Percentiles rank a stretch among this genome's conserved stretches.
Conservation (phyloP, 1,140 invertebrate genomes). For the Micrasema minimum region DNA sequence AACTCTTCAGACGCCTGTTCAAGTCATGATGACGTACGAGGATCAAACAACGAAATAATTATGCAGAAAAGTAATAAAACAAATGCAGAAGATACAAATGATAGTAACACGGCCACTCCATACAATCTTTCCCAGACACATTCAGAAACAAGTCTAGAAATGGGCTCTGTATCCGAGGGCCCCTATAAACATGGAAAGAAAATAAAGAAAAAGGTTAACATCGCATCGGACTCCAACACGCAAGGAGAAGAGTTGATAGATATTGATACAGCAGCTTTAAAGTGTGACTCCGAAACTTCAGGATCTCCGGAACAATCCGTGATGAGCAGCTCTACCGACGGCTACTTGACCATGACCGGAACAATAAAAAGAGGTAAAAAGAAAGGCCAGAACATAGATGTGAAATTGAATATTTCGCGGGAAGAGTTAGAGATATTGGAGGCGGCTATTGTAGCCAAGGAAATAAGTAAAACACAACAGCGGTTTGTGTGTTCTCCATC, state of each 20-base stretch:
- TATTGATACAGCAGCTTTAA: conserved; percentile 63
- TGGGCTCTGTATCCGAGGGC: conserved; percentile 60
- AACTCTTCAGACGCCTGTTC: conserved; percentile 67
- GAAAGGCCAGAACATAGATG: conserved; percentile 78
- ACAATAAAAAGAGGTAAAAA: conserved; percentile 79
- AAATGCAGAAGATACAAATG: conserved; percentile 61
- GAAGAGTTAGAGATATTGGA: conserved; percentile 77
- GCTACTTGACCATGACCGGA: conserved; percentile 75
- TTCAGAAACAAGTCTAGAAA: conserved; percentile 66
- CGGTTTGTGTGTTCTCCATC: conserved; percentile 68
- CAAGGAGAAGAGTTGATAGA: conserved; percentile 65
- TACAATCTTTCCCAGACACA: conserved; percentile 65
- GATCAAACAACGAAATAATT: conserved; percentile 59
- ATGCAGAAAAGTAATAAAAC: conserved; percentile 60
- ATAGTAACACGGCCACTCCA: conserved; percentile 63
- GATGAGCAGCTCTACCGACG: conserved; percentile 62
- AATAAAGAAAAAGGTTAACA: conserved; percentile 71
- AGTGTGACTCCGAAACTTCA: conserved; percentile 64
- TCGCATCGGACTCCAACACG: conserved; percentile 67
- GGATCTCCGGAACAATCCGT: conserved; percentile 62
- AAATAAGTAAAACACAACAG: conserved; percentile 68
- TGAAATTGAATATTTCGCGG: conserved; percentile 76
- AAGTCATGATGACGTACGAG: conserved; percentile 63
- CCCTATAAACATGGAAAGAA: conserved; percentile 66
- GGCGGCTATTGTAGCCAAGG: conserved; percentile 70